Evolutionary conservation across 1,140 invertebrate genomes (phyloP).

Genomic region (Hormaphis cornu): DNA sequence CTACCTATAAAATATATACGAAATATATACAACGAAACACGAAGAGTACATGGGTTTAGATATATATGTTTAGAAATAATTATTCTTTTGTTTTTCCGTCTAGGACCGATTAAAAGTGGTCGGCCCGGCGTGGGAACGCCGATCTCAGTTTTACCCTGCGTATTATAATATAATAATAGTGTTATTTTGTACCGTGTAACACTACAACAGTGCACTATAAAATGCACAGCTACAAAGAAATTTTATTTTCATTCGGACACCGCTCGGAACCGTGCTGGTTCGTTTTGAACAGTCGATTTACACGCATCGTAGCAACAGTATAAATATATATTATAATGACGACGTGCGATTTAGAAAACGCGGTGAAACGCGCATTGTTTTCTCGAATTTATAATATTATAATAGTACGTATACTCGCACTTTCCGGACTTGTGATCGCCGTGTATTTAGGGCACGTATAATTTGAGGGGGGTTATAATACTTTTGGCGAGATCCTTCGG

Average conservation of each 20-base stretch:
- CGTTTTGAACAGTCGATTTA: neutral
- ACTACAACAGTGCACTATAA: too few relatives aligned
- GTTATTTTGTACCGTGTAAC: too few relatives aligned
- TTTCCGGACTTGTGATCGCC: too few relatives aligned
- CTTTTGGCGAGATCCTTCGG: too few relatives aligned
- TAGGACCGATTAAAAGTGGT: neutral
- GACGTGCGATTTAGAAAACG: slow-evolving; percentile 15
- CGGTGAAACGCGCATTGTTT: slow-evolving; percentile 13
- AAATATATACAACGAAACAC: too few relatives aligned
- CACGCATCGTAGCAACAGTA: neutral
- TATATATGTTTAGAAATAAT: too few relatives aligned
- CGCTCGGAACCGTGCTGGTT: neutral
- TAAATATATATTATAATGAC: neutral
- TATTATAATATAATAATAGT: neutral
- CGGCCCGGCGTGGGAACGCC: neutral
- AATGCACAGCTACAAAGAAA: neutral
- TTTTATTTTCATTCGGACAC: neutral
- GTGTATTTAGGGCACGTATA: too few relatives aligned
- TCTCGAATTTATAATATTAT: neutral
- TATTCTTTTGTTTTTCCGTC: neutral
- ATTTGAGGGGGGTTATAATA: too few relatives aligned
- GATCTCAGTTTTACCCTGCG: neutral
- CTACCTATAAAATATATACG: too few relatives aligned
- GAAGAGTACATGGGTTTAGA: too few relatives aligned
- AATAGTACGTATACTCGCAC: neutral